Conservation (phyloP, 2,797 vertebrate genomes). For the Chromobotia macracanthus region DNA sequence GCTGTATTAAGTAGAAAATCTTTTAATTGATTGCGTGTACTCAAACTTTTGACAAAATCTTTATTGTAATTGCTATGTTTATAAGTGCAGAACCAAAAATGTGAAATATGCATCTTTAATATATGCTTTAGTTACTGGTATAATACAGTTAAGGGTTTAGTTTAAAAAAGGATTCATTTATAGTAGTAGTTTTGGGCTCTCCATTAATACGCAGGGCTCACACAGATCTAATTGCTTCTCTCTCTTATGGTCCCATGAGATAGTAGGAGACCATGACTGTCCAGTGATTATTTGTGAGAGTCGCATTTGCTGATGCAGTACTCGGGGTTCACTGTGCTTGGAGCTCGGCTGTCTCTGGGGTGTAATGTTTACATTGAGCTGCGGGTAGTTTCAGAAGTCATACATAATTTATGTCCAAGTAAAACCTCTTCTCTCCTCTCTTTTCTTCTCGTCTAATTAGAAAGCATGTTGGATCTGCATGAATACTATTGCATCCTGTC, state of each 20-base stretch:
- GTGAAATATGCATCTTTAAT: not conserved
- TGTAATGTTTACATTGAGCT: conserved; percentile 25
- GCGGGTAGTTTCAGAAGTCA: conserved; percentile 10
- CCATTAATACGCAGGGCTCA: not conserved
- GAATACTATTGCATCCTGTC: not conserved
- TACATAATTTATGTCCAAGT: conserved; percentile 25
- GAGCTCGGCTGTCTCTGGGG: conserved; percentile 26
- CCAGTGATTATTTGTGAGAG: conserved; percentile 36
- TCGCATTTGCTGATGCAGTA: conserved; percentile 46
- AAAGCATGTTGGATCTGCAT: not conserved
- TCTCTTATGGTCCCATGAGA: conserved; percentile 17
- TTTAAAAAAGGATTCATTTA: not conserved
- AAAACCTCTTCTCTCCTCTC: not conserved
- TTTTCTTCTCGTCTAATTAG: not conserved
- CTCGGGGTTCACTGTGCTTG: conserved; percentile 28
- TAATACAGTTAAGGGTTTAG: not conserved
- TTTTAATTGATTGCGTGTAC: not conserved
- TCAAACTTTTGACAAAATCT: not conserved
- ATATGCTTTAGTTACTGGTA: not conserved
- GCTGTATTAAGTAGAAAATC: not conserved
- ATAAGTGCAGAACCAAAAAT: not conserved
- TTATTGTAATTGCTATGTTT: not conserved
- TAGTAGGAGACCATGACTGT: conserved; percentile 15
- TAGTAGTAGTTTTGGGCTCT: not conserved
- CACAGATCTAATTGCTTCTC: conserved; percentile 22